Conservation (phyloP, 2,113 vertebrate genomes). For the Promerops cafer region DNA sequence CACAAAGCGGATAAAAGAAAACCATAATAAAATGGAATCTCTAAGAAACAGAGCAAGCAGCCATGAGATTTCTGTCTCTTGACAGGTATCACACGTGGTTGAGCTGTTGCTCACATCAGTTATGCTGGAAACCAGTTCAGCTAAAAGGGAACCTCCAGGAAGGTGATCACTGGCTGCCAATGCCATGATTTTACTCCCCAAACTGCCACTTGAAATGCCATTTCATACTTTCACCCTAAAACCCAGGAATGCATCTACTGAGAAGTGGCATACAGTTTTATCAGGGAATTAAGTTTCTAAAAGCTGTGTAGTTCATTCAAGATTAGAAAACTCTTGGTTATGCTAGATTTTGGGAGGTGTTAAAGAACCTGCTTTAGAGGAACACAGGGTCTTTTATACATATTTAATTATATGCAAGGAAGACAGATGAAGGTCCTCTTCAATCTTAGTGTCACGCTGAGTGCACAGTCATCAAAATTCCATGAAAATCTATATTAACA, state of each 20-base stretch:
- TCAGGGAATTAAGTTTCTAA: not conserved
- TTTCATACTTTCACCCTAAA: not conserved
- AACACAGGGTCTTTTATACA: not conserved
- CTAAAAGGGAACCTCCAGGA: not conserved
- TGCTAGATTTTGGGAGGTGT: not conserved
- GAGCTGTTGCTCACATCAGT: not conserved
- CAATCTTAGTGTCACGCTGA: not conserved
- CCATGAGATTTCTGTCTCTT: not conserved
- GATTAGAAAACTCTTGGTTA: not conserved
- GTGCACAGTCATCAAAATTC: not conserved
- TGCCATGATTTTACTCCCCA: not conserved
- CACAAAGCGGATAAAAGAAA: not conserved
- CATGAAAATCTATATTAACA: not conserved
- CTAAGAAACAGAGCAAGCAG: not conserved
- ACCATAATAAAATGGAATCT: not conserved
- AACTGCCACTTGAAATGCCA: not conserved
- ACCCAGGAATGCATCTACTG: not conserved
- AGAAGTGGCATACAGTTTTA: not conserved
- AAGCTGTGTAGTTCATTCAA: not conserved
- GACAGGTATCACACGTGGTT: fast-evolving
- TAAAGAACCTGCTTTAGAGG: not conserved
- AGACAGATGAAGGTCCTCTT: not conserved
- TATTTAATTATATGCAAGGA: not conserved
- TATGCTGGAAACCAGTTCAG: not conserved
- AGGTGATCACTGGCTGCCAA: not conserved